Base-by-base conservation (phyloP, 2,113 vertebrate genomes). In the Rallus limicola region DNA sequence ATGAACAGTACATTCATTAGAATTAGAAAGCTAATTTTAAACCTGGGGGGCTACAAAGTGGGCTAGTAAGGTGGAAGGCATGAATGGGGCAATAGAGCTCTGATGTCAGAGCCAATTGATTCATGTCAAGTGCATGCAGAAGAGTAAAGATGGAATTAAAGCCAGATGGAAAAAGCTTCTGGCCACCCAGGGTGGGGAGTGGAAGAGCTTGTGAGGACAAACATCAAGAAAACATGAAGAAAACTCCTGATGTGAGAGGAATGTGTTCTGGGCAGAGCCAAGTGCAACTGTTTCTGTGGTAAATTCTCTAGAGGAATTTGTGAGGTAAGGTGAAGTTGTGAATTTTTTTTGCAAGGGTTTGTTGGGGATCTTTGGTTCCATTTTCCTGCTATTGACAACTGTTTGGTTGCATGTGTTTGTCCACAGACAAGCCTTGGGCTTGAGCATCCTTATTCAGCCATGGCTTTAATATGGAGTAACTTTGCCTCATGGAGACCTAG, bases 201-300 rank as follows among this genome's bases (percentile, higher is more conserved):
- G 5, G 21, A 12, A 5, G 17, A 88, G 24, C 50, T 52, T 58
- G 11, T 69, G 68, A 48, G 21, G 48, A 48, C 21, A 48, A 48
- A 48, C 48, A 48, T 48, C 48, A 48, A 23, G 21, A 48, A 48
- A 48, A 48, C 48, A 48, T 48, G 48, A 48, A 48, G 13, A 72
- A 34, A 88, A 16, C 50, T 34, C 11, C 11, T 6, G 2, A 67
- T 71, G n/a, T 5, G 5, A 59, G 58, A 67, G 16, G 44, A 29
- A 26, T 3, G 1, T 29, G 42, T 50, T 75, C 64, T 67, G 15
- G 16, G 6, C 36, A 28, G 58, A 92, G 52, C 13, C 4, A 3
- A 0, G 1, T 38, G 23, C 2, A 2, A 29, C 17, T 10, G 12
- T 56, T 82, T 80, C 48, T 33, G 16, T 2, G 6, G 10, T 28